Evolutionary conservation across 2,113 vertebrate genomes (phyloP), one percentile per base, ranked within the genome.

Genomic region (Clarias gariepinus): DNA sequence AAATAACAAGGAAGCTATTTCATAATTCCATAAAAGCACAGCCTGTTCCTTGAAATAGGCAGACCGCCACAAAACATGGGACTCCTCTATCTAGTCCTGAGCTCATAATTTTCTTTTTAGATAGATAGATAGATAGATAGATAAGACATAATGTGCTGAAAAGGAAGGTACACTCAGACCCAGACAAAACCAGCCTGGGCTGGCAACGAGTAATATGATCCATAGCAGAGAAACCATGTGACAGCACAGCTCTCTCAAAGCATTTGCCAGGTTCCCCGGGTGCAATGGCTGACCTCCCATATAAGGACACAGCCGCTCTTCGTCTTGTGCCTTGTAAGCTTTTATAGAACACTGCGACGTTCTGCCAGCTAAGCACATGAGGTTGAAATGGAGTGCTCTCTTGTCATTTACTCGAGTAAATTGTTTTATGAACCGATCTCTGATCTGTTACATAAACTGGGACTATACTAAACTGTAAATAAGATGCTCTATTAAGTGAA

Each of bases 121-220:
- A n/a, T n/a, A n/a, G n/a, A n/a, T n/a, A n/a, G n/a, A n/a, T n/a
- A n/a, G n/a, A n/a, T 13, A 47, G 13, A 8, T 36, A 55, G 25
- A 52, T 60, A 77, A 85, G 1, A 19, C 21, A 23, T n/a, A 71
- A 69, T 18, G 7, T 10, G 12, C 55, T 66, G 30, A 60, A 63
- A 74, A 47, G 25, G 28, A 79, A 10, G 2, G 4, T 25, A 60
- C 55, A 78, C 61, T 16, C 4, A 87, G 55, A 47, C 28, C 64
- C 33, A 81, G 47, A 47, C 33, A 85, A 36, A 47, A 57, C 53
- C 76, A 53, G 58, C 13, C 52, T 69, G 63, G 79, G 63, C 88
- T 87, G 78, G 78, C 28, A 1, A 52, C 0, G n/a, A 53, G 88
- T 82, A 90, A 90, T 36, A 74, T 2, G 87, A 91, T 78, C 86